Percentiles rank a stretch among this genome's conserved stretches.
Evolutionary conservation across 2,797 vertebrate species (phyloP).

Genomic region (Cirrhinus mrigala): DNA sequence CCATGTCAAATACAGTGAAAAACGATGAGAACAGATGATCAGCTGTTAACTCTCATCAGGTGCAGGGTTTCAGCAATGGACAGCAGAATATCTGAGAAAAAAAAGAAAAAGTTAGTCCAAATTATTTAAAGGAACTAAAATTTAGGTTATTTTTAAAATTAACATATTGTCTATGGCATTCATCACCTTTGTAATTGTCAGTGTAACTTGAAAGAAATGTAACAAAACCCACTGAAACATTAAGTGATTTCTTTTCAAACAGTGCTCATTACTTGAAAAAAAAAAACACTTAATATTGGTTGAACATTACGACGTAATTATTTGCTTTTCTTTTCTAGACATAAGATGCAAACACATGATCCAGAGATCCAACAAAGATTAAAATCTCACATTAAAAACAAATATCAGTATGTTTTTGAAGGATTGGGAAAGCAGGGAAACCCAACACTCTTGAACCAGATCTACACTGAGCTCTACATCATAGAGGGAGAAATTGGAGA

Average conservation of each 20-base stretch:
- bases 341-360: background rate
- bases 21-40: background rate
- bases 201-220: background rate
- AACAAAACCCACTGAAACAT: background rate
- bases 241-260: too few species aligned
- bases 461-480: constrained; percentile 56
- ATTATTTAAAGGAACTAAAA: background rate
- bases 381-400: background rate
- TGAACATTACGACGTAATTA: background rate
- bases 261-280: too few species aligned
- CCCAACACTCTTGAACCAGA: background rate
- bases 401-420: constrained; percentile 9
- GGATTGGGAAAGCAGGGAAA: background rate
- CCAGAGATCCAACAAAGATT: background rate
- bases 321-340: background rate
- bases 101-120: too few species aligned
- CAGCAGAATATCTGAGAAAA: too few species aligned
- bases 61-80: too few species aligned
- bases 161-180: background rate
- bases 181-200: background rate
- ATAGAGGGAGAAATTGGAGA: constrained; percentile 42
- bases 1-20: background rate
- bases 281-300: background rate
- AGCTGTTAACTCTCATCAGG: too few species aligned
- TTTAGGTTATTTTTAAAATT: background rate